Conservation (phyloP, 2,797 vertebrate genomes). For the Dallia pectoralis region DNA sequence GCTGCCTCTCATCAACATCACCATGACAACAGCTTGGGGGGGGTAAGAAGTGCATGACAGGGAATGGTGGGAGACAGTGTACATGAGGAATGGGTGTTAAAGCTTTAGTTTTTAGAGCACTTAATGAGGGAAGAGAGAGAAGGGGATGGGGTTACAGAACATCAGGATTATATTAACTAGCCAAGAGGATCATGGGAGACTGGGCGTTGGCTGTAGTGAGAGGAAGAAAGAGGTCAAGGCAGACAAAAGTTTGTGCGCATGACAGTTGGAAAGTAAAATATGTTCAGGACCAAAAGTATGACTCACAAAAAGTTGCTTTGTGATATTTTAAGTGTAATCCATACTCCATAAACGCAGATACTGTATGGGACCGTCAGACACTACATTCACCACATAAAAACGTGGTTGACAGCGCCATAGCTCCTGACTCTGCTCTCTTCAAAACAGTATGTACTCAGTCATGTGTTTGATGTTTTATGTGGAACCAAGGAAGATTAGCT, state of each 20-base stretch:
- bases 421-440: too few relatives aligned
- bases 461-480: too few relatives aligned
- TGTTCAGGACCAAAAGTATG: constrained; percentile 51
- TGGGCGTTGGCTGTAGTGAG: constrained; percentile 46
- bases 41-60: constrained; percentile 27
- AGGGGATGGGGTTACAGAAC: constrained; percentile 37
- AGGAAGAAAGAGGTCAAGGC: constrained; percentile 50
- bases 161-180: constrained; percentile 67
- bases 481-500: too few relatives aligned
- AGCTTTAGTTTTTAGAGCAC: constrained; percentile 31
- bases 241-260: neutral
- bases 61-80: too few relatives aligned
- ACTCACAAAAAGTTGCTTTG: constrained; percentile 19
- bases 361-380: too few relatives aligned
- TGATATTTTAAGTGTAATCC: constrained; percentile 21
- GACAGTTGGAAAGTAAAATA: constrained; percentile 37
- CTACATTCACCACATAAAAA: too few relatives aligned
- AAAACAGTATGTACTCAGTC: too few relatives aligned
- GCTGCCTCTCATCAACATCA: constrained; percentile 65
- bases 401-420: too few relatives aligned
- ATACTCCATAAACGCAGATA: neutral
- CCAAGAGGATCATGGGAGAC: constrained; percentile 46
- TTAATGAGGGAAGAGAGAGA: neutral
- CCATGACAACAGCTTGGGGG: constrained; percentile 61
- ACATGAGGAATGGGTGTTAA: constrained; percentile 25